Conservation (phyloP, 2,888 invertebrate genomes). For the Megaustenia siamemsis region DNA sequence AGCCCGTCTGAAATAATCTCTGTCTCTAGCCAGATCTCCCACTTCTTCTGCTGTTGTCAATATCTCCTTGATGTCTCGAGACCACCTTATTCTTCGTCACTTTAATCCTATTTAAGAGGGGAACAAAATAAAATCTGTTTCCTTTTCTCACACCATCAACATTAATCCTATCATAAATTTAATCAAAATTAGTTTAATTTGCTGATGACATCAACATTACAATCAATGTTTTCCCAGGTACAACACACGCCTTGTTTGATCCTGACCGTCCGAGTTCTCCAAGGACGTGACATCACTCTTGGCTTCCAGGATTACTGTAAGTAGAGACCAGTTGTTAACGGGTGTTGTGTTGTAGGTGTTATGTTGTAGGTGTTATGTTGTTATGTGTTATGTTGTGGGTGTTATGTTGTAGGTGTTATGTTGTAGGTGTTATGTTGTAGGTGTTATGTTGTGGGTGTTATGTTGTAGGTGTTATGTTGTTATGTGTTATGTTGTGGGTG, state of each 20-base stretch:
- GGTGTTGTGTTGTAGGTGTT: too few relatives aligned
- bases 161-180: background rate
- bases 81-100: background rate
- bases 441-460: too few relatives aligned
- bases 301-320: conserved; percentile 73
- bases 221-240: conserved; percentile 67
- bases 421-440: too few relatives aligned
- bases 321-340: conserved; percentile 41
- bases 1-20: too few relatives aligned
- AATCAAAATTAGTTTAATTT: background rate
- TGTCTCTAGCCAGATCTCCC: too few relatives aligned
- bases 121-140: background rate
- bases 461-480: too few relatives aligned
- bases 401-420: too few relatives aligned
- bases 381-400: too few relatives aligned
- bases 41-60: too few relatives aligned
- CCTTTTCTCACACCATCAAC: background rate
- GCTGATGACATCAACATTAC: background rate
- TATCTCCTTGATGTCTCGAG: too few relatives aligned
- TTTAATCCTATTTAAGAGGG: background rate
- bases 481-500: too few relatives aligned
- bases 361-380: too few relatives aligned
- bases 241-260: conserved; percentile 77
- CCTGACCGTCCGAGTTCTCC: conserved; percentile 74
- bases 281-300: conserved; percentile 78